Evolutionary conservation across 2,113 vertebrate genomes (phyloP).

Genomic region (Cisticola juncidis): DNA sequence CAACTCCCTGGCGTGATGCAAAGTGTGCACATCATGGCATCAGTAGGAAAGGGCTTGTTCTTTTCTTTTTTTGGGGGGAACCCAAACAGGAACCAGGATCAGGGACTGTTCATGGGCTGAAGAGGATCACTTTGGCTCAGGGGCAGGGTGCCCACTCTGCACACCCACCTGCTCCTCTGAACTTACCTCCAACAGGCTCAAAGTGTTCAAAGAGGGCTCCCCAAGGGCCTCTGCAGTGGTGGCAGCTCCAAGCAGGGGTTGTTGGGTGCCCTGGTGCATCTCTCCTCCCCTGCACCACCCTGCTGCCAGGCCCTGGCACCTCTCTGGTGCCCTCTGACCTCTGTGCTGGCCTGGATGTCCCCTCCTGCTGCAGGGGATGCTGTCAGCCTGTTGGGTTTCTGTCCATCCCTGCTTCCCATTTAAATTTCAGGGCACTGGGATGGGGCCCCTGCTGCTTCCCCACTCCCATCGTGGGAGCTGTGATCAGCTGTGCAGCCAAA

Average conservation of each 20-base stretch:
- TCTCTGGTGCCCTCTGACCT: background rate
- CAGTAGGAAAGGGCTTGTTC: background rate
- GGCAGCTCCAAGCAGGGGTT: background rate
- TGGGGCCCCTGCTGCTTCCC: background rate
- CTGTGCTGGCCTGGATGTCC: fast-evolving
- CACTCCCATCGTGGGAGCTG: fast-evolving
- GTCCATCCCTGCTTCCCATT: background rate
- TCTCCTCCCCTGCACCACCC: background rate
- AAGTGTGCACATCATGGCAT: fast-evolving
- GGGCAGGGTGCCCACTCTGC: background rate
- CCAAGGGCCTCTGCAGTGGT: background rate
- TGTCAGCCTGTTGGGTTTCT: background rate
- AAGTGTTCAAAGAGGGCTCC: background rate
- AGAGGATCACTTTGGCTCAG: background rate
- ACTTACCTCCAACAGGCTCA: background rate
- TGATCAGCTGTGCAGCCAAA: background rate
- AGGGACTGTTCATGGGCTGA: background rate
- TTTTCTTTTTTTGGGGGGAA: background rate
- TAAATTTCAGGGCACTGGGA: background rate
- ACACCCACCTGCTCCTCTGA: background rate
- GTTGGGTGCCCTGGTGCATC: background rate
- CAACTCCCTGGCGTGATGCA: background rate
- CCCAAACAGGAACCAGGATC: background rate
- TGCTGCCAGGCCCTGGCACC: background rate
- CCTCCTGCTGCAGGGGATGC: fast-evolving